Evolutionary conservation across 1,140 invertebrate species (phyloP), one percentile per base, ranked within the genome.

Genomic region (Pollicipes pollicipes): DNA sequence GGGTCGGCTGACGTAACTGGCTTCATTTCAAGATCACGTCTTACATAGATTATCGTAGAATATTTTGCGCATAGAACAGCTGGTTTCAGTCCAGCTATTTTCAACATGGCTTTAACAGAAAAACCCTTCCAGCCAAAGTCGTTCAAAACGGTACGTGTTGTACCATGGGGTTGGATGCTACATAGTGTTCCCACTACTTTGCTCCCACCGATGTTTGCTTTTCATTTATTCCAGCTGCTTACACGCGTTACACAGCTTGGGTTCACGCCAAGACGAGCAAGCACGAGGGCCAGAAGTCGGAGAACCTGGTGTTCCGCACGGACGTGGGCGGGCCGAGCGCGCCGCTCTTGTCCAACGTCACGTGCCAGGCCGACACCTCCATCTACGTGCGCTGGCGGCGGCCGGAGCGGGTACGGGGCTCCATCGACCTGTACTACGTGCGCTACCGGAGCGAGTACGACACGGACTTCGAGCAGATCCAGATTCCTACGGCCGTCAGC

Each of bases 361-460:
- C 89, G 16, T 94, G 91, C 77, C 85, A 90, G 74, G 81, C 83
- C 35, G 82, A 86, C 73, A 88, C 90, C 73, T 85, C 88, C 26
- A 83, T 93, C 21, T 88, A 84, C 76, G 79, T 93, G 30, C 87
- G 90, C 73, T 93, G 90, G 90, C 84, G 86, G 69, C 83, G 88
- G 74, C 90, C 90, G 1, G 79, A 82, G 30, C 82, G 83, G 72
- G 90, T 85, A 77, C 86, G 86, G 78, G 87, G 88, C 76, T 84
- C 86, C 8, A 84, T 93, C 72, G 89, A 93, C 80, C 87, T 85
- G 75, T 93, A 91, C 79, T 88, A 88, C 76, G 85, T 93, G 73
- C 87, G 85, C 71, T 88, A 88, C 72, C 79, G 83, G 21, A 75
- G 76, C 1, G 77, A 79, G 73, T 73, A 74, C 32, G 72, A 69